Evolutionary conservation across 2,797 vertebrate species (phyloP).

Genomic region (Fistularia commersonii): DNA sequence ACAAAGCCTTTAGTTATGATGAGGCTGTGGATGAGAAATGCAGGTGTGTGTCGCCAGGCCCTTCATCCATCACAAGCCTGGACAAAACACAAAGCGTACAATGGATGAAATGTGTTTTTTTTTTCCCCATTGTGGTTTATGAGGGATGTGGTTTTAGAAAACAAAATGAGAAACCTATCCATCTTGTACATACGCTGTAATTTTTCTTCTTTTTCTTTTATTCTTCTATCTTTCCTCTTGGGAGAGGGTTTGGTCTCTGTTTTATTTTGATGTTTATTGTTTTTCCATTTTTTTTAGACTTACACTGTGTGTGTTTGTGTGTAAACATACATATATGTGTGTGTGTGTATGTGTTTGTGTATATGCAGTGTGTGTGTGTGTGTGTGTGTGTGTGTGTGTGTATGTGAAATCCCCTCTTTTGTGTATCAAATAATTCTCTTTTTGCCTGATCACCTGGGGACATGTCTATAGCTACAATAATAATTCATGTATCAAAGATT

Average conservation of each 20-base stretch:
- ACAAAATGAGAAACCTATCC: constrained; percentile 51
- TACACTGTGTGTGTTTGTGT: too few species aligned
- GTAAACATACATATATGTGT: too few species aligned
- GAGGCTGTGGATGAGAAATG: constrained; percentile 61
- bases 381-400: too few species aligned
- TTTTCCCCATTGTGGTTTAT: constrained; percentile 40
- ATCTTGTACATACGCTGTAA: constrained; percentile 3
- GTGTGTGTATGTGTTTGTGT: too few species aligned
- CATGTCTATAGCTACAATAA: constrained; percentile 52
- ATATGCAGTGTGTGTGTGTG: too few species aligned
- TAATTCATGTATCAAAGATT: constrained; percentile 66
- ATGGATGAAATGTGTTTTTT: constrained; percentile 60
- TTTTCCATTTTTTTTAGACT: too few species aligned
- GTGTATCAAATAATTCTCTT: constrained; percentile 44
- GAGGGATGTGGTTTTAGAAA: constrained; percentile 63
- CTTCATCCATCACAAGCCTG: constrained; percentile 67
- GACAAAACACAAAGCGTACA: constrained; percentile 59
- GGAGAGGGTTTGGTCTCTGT: too few species aligned
- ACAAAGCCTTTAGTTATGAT: constrained; percentile 69
- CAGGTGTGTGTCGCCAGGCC: constrained; percentile 63
- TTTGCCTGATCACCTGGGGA: constrained; percentile 47
- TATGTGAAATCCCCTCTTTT: neutral
- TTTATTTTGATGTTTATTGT: too few species aligned
- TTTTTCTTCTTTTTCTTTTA: too few species aligned
- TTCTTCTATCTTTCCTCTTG: neutral